Base-by-base conservation (phyloP, 2,797 vertebrate genomes). In the Luscinia luscinia region DNA sequence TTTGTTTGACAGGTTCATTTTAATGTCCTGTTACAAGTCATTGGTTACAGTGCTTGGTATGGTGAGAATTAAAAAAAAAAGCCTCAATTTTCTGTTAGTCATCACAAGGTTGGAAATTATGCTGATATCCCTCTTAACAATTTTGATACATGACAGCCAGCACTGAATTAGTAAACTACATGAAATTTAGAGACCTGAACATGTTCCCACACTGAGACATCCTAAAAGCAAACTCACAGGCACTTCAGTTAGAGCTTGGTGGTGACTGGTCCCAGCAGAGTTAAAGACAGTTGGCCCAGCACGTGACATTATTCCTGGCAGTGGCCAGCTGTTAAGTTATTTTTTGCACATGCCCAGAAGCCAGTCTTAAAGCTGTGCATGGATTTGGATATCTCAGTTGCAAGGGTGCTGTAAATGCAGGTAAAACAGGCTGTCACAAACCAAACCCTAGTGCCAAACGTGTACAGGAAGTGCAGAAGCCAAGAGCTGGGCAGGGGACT, bases 221-320 rank as follows among this genome's bases (percentile, higher is more conserved):
- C 41, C 41, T 30, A 66, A 40, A 85, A 38, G 6, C 48, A 67
- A 66, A 45, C 27, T 58, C 23, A 14, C 16, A 9, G 46, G 34
- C 36, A 82, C 49, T 58, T 75, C 49, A 27, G 18, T 59, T 43
- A 57, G 22, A 82, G 46, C 28, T 1, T 23, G 38, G 19, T 76
- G 55, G 55, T 0, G 0, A 55, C 46, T 0, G 0, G 36, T 64
- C 30, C 38, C 2, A 2, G 27, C 7, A 55, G 58, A 90, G 1
- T 52, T 68, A 7, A 51, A 52, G 54, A 78, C 34, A 45, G 22
- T 69, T 52, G 61, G 34, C 54, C 26, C 38, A 84, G 74, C 74
- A 78, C 0, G 0, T 70, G 49, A 89, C 46, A 45, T 61, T 69
- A 79, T 46, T 79, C 51, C 59, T 28, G 32, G 49, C 49, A 84